Percentiles rank a stretch among this genome's conserved stretches.
These are phyloP conservation scores for Blastomussa wellsi DNA, from an alignment of 92 coral and sea anemone species.

Conservation along the genomic window DNA sequence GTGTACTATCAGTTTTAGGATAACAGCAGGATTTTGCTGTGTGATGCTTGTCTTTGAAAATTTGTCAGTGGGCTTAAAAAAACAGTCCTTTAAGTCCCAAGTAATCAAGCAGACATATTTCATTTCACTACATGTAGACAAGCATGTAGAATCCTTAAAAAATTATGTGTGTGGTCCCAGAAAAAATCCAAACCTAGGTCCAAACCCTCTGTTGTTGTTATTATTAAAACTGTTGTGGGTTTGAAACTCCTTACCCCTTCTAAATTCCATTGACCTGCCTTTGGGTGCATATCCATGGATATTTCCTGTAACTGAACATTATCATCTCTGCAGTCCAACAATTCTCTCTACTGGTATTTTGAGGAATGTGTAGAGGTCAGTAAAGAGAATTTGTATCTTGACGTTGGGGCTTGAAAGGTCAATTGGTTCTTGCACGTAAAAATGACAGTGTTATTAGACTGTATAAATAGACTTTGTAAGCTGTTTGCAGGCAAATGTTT, in stretches of 20 bases:
- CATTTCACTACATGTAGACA: not conserved
- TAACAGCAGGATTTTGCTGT: not conserved
- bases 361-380: not conserved
- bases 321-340: too few relatives aligned
- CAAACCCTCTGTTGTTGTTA: too few relatives aligned
- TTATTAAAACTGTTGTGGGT: too few relatives aligned
- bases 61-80: constrained; percentile 1
- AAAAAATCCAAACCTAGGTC: too few relatives aligned
- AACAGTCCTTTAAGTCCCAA: not conserved
- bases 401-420: not conserved
- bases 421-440: too few relatives aligned
- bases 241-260: too few relatives aligned
- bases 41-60: not conserved
- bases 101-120: not conserved
- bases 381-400: not conserved
- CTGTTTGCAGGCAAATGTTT: not conserved
- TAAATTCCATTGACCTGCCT: too few relatives aligned
- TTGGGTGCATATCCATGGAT: too few relatives aligned
- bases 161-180: not conserved
- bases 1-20: not conserved
- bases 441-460: too few relatives aligned
- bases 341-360: not conserved
- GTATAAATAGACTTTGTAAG: too few relatives aligned
- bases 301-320: too few relatives aligned
- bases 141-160: not conserved